phyloP scores from a whole-genome alignment of 2,113 vertebrate genomes.

The Anguilla japonica region DNA sequence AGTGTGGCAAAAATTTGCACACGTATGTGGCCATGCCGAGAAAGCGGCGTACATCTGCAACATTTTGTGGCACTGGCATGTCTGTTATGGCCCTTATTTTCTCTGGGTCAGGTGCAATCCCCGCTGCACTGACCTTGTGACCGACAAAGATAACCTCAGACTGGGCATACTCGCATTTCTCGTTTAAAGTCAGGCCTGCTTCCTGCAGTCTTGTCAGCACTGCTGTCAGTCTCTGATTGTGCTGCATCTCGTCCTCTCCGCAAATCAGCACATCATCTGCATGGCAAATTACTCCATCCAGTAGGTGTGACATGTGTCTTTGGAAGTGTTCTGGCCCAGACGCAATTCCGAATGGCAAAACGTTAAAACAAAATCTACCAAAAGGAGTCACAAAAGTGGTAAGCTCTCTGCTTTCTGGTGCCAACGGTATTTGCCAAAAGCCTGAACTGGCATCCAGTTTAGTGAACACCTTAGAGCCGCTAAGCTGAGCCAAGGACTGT shows the following conservation, averaged over 20 bases:
- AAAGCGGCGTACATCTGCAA: too few species aligned
- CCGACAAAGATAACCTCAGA: slow-evolving; percentile 27
- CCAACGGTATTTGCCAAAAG: slow-evolving; percentile 32
- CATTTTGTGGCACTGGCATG: too few species aligned
- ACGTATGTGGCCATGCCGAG: too few species aligned
- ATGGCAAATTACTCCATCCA: slow-evolving; percentile 33
- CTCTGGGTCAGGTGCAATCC: slow-evolving; percentile 24
- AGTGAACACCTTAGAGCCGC: slow-evolving; percentile 6
- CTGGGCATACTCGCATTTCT: slow-evolving; percentile 24
- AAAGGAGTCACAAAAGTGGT: slow-evolving; percentile 26
- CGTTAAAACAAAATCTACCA: background rate
- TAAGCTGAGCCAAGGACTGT: slow-evolving; percentile 11
- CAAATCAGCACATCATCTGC: slow-evolving; percentile 37
- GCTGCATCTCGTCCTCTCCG: slow-evolving; percentile 21
- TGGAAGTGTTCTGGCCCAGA: slow-evolving; percentile 43
- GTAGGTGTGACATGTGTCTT: slow-evolving; percentile 27
- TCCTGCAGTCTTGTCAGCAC: slow-evolving; percentile 18
- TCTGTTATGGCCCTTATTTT: slow-evolving; percentile 20
- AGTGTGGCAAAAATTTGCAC: too few species aligned
- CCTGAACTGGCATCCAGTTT: slow-evolving; percentile 15
- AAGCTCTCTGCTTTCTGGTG: slow-evolving; percentile 9
- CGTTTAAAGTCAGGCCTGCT: slow-evolving; percentile 32
- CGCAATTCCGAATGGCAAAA: slow-evolving; percentile 3
- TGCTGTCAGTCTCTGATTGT: slow-evolving; percentile 20
- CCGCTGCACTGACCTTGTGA: background rate